Conservation (phyloP, 2,888 invertebrate species). For the Nemotelus nigrinus region DNA sequence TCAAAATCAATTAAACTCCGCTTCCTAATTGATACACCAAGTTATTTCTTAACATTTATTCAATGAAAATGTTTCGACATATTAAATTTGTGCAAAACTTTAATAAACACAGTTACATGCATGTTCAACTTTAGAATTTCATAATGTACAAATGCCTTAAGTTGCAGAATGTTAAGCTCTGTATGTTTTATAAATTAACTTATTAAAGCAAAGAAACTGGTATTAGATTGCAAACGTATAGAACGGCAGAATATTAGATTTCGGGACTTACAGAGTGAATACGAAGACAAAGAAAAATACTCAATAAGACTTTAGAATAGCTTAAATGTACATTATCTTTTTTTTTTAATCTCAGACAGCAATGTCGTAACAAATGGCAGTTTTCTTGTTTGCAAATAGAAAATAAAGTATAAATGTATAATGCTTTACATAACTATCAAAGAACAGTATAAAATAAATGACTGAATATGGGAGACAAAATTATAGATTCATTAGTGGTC, state of each 20-base stretch:
- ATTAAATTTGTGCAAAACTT: constrained; percentile 23
- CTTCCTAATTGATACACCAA: no score
- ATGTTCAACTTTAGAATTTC: constrained; percentile 13
- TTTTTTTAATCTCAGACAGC: no score
- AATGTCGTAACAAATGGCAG: constrained; percentile 4
- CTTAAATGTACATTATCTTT: no score
- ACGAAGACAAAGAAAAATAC: constrained; percentile 7
- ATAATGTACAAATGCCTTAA: constrained; percentile 43
- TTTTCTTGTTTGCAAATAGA: neutral
- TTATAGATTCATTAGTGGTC: constrained; percentile 4
- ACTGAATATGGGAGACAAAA: constrained; percentile 16
- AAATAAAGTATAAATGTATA: neutral
- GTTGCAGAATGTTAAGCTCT: neutral
- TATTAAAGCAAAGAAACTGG: neutral
- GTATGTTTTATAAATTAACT: neutral
- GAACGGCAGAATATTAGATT: no score
- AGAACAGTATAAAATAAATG: constrained; percentile 20
- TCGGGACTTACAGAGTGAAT: no score
- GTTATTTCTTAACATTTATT: constrained; percentile 18
- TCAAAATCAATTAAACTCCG: no score
- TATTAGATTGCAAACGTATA: no score
- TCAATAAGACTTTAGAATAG: constrained; percentile 6
- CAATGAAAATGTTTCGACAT: neutral
- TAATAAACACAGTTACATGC: neutral
- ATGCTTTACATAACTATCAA: neutral